Conservation (phyloP, 2,888 invertebrate species). For the Torymus tubicola region DNA sequence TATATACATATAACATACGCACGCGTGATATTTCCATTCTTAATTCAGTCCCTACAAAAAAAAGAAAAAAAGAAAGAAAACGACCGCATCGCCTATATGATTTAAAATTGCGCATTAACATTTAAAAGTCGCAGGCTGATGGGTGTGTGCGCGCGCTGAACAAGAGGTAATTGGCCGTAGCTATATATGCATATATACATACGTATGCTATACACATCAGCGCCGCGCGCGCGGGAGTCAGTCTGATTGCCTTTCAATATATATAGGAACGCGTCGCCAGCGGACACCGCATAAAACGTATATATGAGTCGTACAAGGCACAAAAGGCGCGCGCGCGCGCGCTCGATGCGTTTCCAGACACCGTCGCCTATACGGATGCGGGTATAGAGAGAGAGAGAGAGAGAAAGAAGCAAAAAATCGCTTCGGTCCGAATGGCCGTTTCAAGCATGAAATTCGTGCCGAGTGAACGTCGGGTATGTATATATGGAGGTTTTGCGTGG, state of each 20-base stretch:
- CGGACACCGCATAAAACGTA: background rate
- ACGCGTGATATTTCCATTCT: conserved; percentile 42
- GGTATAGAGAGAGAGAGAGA: background rate
- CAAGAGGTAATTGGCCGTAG: conserved; percentile 40
- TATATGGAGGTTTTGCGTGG: no score
- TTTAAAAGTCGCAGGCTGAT: conserved; percentile 40
- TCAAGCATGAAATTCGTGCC: background rate
- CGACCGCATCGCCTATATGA: background rate
- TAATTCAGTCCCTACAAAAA: conserved; percentile 27
- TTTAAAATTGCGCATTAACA: conserved; percentile 49
- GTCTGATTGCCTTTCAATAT: conserved; percentile 40
- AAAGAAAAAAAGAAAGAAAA: background rate
- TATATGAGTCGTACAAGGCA: no score
- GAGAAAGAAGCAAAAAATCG: background rate
- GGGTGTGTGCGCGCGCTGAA: background rate
- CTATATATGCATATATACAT: background rate
- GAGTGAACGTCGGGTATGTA: no score
- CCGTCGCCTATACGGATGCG: no score
- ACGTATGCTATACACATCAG: no score
- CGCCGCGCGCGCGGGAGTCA: background rate
- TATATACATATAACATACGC: no score
- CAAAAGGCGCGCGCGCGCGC: background rate
- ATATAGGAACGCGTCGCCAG: no score
- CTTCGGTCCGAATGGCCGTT: no score
- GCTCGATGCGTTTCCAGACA: background rate